Conservation (phyloP, 2,113 vertebrate species). For the Fregata magnificens region DNA sequence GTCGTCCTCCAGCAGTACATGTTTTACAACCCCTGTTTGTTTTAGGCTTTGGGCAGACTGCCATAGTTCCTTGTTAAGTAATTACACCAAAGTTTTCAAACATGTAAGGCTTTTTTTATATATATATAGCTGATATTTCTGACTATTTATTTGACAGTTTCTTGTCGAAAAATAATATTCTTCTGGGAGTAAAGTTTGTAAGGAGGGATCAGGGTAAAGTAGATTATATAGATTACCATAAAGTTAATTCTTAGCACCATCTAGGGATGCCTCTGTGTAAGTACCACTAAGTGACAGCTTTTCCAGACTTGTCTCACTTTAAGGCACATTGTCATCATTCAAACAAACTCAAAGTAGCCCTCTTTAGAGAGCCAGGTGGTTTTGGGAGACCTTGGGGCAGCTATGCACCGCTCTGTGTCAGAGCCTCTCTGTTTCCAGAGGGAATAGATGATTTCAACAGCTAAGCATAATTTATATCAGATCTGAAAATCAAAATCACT, state of each 20-base stretch:
- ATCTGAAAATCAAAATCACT: neutral
- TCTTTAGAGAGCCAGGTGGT: neutral
- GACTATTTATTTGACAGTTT: neutral
- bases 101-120: neutral
- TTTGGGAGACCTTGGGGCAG: neutral
- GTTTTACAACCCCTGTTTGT: neutral
- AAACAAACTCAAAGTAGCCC: neutral
- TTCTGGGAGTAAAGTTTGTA: neutral
- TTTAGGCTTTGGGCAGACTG: neutral
- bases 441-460: neutral
- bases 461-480: neutral
- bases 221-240: neutral
- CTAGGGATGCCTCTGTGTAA: conserved; percentile 52
- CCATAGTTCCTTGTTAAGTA: neutral
- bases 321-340: fast-evolving
- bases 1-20: neutral
- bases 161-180: neutral
- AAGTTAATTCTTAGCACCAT: conserved; percentile 63
- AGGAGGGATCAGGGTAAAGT: neutral
- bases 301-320: neutral
- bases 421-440: neutral
- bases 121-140: neutral
- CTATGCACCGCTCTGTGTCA: neutral
- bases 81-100: neutral
- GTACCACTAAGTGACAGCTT: neutral